Evolutionary conservation across 2,888 invertebrate genomes (phyloP), one percentile per base, ranked within the genome.

Genomic region (Leptinotarsa rubiginosa): DNA sequence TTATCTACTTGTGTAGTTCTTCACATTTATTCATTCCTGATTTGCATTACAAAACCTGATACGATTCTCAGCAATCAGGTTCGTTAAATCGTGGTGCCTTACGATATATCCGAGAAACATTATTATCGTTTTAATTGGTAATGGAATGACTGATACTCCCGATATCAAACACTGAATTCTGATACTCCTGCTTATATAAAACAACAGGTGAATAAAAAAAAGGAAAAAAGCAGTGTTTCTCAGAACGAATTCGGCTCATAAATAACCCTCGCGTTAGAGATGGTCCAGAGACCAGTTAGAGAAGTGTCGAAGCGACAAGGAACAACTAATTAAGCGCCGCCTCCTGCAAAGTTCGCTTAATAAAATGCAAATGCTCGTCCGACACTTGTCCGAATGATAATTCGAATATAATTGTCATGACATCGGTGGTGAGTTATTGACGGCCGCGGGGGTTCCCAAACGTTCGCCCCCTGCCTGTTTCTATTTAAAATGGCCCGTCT

Each of bases 381-480:
- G 81, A 82, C 82, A 82, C 83, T 82, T 83, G 84, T 84, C 80
- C 81, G 83, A 81, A 84, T 83, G 84, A 84, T 85, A 85, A 85
- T 85, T 84, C 80, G 84, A 82, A 83, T 84, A 85, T 86, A 85
- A 86, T 85, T 85, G 85, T 84, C 83, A 78, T 81, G 80, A 62
- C 62, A 31, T 80, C 81, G 84, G 83, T 84, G 86, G 85, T 87
- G 86, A 87, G 83, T 86, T 87, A 87, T 87, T 82, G 85, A 78
- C 82, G 81, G 81, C 84, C 81, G 81, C 82, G 80, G 84, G 84
- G 83, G 82, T 81, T 81, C 84, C 82, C 76, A 82, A 83, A 81
- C 81, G 79, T 77, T 77, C 82, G 75, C 78, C 81, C 79, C 81
- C 82, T 77, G 81, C 82, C 78, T 81, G 75, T 78, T 80, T 69